Evolutionary conservation across 2,888 invertebrate species (phyloP), one percentile per base, ranked within the genome.

Genomic region (Drosophila sordidula): DNA sequence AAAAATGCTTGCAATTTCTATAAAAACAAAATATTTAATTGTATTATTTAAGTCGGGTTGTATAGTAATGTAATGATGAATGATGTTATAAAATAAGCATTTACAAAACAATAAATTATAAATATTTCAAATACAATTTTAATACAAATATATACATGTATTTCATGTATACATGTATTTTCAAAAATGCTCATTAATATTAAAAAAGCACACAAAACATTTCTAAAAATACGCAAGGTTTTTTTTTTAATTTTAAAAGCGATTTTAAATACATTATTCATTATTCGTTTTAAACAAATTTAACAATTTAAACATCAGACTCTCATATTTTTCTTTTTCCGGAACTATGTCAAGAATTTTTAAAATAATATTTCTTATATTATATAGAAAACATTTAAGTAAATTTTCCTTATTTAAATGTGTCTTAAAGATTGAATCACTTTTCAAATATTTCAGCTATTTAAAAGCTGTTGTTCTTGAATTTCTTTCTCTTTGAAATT

Each of bases 401-500:
- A 22, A 22, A 4, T 39, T 18, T 18, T 18, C 2, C 18, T 18
- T 18, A 12, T 26, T 46, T 18, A 12, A 26, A 3, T 8, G 1
- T 18, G 18, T 1, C 18, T 18, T 18, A 18, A 18, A 18, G 18
- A 1, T 5, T 9, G 4, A 34, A n/a, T 14, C 9, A 42, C 38
- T 49, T 47, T 18, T 11, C 8, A 26, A 34, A 55, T 55, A 44
- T 42, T 47, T 25, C 3, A 45, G 3, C 6, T 18, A 51, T 66
- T 55, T 26, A 42, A 47, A 32, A 46, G 34, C 6, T 6, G 8
- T 39, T 42, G 54, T 22, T 66, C 50, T 49, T 36, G 34, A 39
- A 34, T 34, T 50, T 41, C 18, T 14, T 42, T 44, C 5, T 9
- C 3, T 38, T 5, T 25, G 8, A 39, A 25, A 67, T 55, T 45